A percentile compares a stretch with the other conserved stretches of the same genome.
phyloP scores from a whole-genome alignment of 2,113 vertebrate species.

The Cnemophilus loriae region DNA sequence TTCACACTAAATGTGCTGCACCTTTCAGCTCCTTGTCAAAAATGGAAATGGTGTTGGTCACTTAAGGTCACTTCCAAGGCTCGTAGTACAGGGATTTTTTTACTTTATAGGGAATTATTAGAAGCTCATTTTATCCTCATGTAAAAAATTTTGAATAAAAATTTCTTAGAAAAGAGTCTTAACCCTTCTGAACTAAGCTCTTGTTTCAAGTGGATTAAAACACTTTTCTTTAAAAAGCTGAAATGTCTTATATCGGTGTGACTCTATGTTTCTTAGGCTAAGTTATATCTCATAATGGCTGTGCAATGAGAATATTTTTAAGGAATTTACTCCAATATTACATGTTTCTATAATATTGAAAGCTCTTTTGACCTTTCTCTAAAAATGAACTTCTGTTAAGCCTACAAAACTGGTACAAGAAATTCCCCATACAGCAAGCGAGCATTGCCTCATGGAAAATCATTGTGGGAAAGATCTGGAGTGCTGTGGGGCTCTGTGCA shows the following conservation, averaged over 20 bases:
- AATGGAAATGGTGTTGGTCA: not conserved
- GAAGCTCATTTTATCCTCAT: not conserved
- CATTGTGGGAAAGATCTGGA: not conserved
- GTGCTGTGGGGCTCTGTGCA: not conserved
- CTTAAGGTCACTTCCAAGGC: not conserved
- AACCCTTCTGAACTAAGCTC: not conserved
- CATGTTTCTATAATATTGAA: rapidly evolving
- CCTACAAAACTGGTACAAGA: not conserved
- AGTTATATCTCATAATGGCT: not conserved
- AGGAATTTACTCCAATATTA: not conserved
- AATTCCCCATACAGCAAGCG: not conserved
- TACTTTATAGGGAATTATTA: not conserved
- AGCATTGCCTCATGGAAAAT: not conserved
- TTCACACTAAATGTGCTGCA: not conserved
- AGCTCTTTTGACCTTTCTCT: not conserved
- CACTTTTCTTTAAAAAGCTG: not conserved
- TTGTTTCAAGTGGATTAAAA: not conserved
- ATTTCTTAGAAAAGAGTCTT: not conserved
- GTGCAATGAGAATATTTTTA: not conserved
- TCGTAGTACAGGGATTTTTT: not conserved
- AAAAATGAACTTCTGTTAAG: not conserved
- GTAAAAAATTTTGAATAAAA: not conserved
- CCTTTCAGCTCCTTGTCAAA: not conserved
- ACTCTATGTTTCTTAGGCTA: not conserved
- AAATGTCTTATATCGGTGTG: not conserved